phyloP scores from a whole-genome alignment of 2,113 vertebrate genomes.

The Salvator merianae region DNA sequence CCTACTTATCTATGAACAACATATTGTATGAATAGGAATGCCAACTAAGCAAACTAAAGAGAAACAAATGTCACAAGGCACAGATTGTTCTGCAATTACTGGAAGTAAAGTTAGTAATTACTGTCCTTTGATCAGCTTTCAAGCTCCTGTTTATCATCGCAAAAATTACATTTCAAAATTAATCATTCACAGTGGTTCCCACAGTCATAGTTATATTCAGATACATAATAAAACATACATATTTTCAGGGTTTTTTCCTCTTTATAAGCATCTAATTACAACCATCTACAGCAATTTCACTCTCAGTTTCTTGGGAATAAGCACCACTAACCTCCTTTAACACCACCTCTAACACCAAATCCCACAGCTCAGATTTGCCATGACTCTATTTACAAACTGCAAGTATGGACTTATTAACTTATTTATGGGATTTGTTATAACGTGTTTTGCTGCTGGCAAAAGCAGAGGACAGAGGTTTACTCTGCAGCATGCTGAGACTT shows the following conservation, averaged over 20 bases:
- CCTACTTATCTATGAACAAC: constrained; percentile 17
- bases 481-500: no score
- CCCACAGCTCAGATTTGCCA: no score
- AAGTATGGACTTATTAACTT: no score
- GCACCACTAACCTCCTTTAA: no score
- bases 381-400: no score
- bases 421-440: no score
- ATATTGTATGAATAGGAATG: constrained; percentile 15
- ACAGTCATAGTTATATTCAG: constrained; percentile 25
- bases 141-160: constrained; percentile 21
- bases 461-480: no score
- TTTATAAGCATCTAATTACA: neutral
- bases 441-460: no score
- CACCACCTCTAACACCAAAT: no score
- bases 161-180: constrained; percentile 22
- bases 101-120: neutral
- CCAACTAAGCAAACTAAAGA: neutral
- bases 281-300: neutral
- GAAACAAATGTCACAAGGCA: neutral
- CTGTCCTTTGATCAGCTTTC: constrained; percentile 26
- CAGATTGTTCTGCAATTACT: constrained; percentile 26
- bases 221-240: neutral
- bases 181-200: neutral
- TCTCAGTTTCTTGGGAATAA: no score
- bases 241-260: constrained; percentile 9